Evolutionary conservation across 2,113 vertebrate species (phyloP), one percentile per base, ranked within the genome.

Genomic region (Acanthisitta chloris): DNA sequence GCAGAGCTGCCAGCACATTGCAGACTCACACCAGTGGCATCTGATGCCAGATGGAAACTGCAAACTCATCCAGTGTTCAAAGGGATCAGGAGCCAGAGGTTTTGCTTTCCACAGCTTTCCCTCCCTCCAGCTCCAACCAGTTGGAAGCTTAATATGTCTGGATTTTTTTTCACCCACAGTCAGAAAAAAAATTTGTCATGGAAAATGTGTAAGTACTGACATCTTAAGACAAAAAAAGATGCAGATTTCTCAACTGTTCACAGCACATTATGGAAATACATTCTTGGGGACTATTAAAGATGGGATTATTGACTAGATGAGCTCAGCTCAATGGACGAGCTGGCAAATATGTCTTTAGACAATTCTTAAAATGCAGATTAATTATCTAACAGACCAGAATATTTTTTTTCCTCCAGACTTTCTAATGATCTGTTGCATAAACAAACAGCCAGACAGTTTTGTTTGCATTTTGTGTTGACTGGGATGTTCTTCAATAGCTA

Each of bases 321-420:
- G 36, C 88, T 67, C 58, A 66, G 28, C 72, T 92, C 93, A 91
- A 83, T 91, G 91, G 95, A 94, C 94, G 91, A 72, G 34, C 87
- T 86, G 77, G 91, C 80, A 95, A 97, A 96, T 89, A 93, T 45
- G 77, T 95, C 92, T 95, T 95, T 76, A 89, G 88, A 94, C 94
- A 93, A 94, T 90, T 92, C 91, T 94, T 90, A 92, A 93, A 83
- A 78, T 77, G 95, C 78, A 96, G 94, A 97, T 97, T 94, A 97
- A 97, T 76, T 70, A 96, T 87, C 95, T 92, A 93, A 86, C 81
- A 93, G 88, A 95, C 79, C 94, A 58, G 91, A 91, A 43, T 49
- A 42, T 65, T 87, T 88, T 71, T 82, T 84, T 88, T 67, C 82
- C 34, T 57, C 8, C 94, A 89, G 73, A 76, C 67, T 94, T 97